Base-by-base conservation (phyloP, 2,797 vertebrate genomes). In the Nothura maculosa region DNA sequence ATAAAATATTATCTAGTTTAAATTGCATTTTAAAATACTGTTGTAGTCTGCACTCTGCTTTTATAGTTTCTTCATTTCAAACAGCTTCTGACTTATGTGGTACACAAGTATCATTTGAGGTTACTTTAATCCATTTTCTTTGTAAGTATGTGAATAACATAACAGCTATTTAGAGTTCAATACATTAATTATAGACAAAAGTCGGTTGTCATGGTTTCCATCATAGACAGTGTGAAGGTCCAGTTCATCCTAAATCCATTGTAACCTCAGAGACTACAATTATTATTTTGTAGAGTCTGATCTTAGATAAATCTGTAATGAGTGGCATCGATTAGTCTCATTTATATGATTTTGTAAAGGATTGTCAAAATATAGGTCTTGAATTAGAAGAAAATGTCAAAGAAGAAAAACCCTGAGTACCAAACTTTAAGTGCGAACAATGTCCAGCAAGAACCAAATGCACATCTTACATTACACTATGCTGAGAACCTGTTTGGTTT, bases 121-220 rank as follows among this genome's bases (percentile, higher is more conserved):
- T 94, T 93, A 52, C 79, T 92, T 93, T 96, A 95, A 92, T 93
- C 91, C 90, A 93, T 91, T 96, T 94, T 86, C 81, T 87, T 86
- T 8, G 3, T 89, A 87, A 93, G 83, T 87, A 93, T 85, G 83
- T 74, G 73, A 94, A 87, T 89, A 96, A 90, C 81, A 92, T 75
- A 61, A 61, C 81, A 86, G 50, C 72, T 92, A 93, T 94, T 95
- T 92, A 76, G 89, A 96, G 92, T 94, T 95, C 90, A 94, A 76
- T 67, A 4, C 67, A 90, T 92, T 90, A 96, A 96, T 91, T 93
- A 92, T n/a, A 90, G 87, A 73, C 70, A 85, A 81, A 96, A 94
- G 83, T 63, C 90, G 94, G 92, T 93, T 95, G 92, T 93, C 91
- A 89, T 87, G 91, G 89, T 94, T 96, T 92, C 87, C 89, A 42